Evolutionary conservation across 2,797 vertebrate species (phyloP), one percentile per base, ranked within the genome.

Genomic region (Tamandua tetradactyla): DNA sequence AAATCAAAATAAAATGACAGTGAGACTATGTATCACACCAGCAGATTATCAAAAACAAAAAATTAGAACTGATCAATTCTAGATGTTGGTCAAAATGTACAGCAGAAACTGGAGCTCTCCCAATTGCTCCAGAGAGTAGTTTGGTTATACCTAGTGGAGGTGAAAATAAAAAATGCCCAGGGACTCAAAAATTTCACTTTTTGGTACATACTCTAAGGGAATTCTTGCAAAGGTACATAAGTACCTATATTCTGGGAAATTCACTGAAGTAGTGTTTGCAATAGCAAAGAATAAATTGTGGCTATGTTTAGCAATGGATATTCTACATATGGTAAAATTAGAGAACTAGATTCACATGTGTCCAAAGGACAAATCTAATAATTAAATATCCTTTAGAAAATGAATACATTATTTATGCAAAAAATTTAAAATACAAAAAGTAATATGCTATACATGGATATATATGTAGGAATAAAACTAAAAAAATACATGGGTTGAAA

Each of bases 351-450:
- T 71, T 75, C 11, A 64, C 72, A 74, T 55, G 2, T 23, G 15
- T 52, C 11, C 69, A 42, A 35, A 87, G 52, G n/a, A 44, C 72
- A 76, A 76, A 52, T 69, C 23, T 64, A 88, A 74, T 74, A 61
- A 14, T 89, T 81, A 85, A 37, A 71, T 92, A 59, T 72, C 42
- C 17, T 42, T 37, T 71, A 30, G 13, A 20, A 84, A 95, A 91
- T n/a, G 7, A 62, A 11, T 27, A 20, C 1, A 47, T 85, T 85
- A 40, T 57, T 52, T 71, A 42, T 22, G 10, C 37, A 61, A 83
- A 55, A 89, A 78, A 4, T 80, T 93, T 90, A 78, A 94, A 82
- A 91, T 76, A 76, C 1, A 76, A 30, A 69, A 90, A 75, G 42
- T 44, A 91, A 47, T 61, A 35, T 30, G 59, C 10, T 69, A 13